Base-by-base conservation (phyloP, 2,797 vertebrate genomes). In the Molossus molossus region DNA sequence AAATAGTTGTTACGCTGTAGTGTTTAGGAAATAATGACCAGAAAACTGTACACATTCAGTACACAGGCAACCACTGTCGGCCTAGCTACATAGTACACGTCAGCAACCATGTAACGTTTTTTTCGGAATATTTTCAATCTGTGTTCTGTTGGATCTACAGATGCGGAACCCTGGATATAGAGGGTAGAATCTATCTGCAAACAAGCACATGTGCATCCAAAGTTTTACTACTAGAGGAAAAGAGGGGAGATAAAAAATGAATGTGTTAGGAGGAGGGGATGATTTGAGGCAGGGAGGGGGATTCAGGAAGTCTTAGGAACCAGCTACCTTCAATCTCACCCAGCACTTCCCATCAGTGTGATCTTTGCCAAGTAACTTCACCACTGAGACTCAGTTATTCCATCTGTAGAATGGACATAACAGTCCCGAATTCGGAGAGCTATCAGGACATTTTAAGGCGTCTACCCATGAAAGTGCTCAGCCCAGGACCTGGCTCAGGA, bases 391-490 rank as follows among this genome's bases (percentile, higher is more conserved):
- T 76, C 23, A 18, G 14, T 37, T 23, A 7, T 73, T 73, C 72
- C n/a, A 8, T 29, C 27, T 45, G 4, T 8, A 48, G 53, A 21
- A 27, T 23, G 57, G 50, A 60, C 57, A 27, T 1, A 60, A 58
- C 23, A 60, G 1, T 0, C 14, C 23, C 77, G n/a, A 7, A 48
- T 17, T 80, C 40, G 23, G 3, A 70, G 58, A 58, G 58, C n/a
- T 12, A 9, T 15, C n/a, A 11, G 9, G 58, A n/a, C 77, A 53
- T 40, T 37, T 50, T n/a, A 79, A 65, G 60, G 37, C 27, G 29
- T 9, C 29, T n/a, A 11, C 1, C 9, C 14, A 1, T 5, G 23
- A 4, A 3, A 3, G 23, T 0, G 17, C 4, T 2, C 0, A 3
- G 70, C 11, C 67, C 25, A 3, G 58, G 1, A 18, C 20, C 11